These are phyloP conservation scores for Cerastoderma edule DNA, from an alignment of 2,888 invertebrate genomes.

Conservation along the genomic window DNA sequence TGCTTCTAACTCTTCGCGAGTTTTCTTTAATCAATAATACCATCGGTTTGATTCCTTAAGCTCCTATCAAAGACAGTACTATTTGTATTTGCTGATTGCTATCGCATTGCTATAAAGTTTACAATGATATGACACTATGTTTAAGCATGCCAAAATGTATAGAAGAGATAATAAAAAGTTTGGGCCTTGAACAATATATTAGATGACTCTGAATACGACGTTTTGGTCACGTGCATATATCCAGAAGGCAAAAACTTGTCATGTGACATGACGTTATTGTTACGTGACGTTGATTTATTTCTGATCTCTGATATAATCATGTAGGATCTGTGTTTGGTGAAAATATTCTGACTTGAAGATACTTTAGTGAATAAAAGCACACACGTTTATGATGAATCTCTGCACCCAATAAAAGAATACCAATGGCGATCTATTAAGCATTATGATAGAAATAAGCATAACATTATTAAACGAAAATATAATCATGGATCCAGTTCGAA, in stretches of 20 bases:
- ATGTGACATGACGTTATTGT: slow-evolving; percentile 18
- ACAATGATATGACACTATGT: not conserved
- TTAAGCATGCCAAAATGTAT: not conserved
- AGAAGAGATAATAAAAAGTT: not conserved
- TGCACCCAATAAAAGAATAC: not conserved
- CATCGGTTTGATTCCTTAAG: no score
- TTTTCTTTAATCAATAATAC: no score
- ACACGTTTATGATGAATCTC: not conserved
- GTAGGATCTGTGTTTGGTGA: not conserved
- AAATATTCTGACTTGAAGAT: not conserved
- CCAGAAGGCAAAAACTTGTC: not conserved
- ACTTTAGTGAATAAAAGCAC: not conserved
- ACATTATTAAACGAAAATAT: no score
- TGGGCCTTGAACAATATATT: not conserved
- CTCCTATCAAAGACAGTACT: no score
- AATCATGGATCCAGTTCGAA: no score
- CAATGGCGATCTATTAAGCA: not conserved
- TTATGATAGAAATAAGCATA: not conserved
- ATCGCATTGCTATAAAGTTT: no score
- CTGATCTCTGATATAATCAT: slow-evolving; percentile 8
- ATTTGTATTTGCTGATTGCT: no score
- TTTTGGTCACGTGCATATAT: not conserved
- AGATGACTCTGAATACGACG: not conserved
- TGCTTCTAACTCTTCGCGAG: no score
- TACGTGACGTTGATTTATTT: slow-evolving; percentile 19